Conservation (phyloP, 2,113 vertebrate genomes). For the Ptilorrhoa leucosticta region DNA sequence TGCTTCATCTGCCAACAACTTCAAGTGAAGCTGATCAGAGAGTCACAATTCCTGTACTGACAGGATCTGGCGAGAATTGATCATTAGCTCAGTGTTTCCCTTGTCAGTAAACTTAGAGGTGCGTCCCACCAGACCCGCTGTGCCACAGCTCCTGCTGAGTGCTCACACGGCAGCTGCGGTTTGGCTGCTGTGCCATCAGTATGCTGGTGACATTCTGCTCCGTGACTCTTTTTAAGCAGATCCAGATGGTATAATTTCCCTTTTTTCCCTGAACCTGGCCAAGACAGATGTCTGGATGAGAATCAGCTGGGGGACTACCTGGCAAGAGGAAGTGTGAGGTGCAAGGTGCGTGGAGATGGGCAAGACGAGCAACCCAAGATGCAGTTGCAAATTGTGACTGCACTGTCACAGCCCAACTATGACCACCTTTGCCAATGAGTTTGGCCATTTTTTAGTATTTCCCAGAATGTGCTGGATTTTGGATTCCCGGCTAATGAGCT, state of each 20-base stretch:
- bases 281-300: neutral
- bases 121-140: neutral
- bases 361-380: neutral
- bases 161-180: neutral
- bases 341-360: neutral
- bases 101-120: neutral
- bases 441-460: neutral
- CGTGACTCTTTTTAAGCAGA: neutral
- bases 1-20: neutral
- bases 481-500: neutral
- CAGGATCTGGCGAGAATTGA: neutral
- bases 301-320: neutral
- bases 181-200: neutral
- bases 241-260: conserved; percentile 2
- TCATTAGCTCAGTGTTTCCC: conserved; percentile 16
- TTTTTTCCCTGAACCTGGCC: neutral
- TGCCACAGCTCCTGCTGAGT: neutral
- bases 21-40: neutral
- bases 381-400: neutral
- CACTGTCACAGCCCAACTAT: neutral
- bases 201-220: conserved; percentile 2
- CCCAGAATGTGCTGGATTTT: neutral
- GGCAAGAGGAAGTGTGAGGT: neutral
- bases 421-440: neutral
- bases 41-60: neutral